Conservation (phyloP, 2,797 vertebrate species). For the Sebastes melanostomus region DNA sequence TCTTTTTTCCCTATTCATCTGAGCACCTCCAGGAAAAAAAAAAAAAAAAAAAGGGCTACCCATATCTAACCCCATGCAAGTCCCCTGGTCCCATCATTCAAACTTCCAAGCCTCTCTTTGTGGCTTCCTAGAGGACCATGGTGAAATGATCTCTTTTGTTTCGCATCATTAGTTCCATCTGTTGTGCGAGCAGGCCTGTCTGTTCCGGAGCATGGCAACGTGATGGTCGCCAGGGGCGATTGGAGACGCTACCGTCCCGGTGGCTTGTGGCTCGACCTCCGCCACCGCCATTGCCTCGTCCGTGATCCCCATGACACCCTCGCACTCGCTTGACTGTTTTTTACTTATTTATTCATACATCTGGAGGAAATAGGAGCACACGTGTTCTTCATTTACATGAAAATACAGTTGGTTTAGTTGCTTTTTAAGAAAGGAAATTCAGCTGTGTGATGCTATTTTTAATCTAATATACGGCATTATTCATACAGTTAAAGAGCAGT, state of each 20-base stretch:
- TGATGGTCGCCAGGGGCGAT: constrained; percentile 84
- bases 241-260: constrained; percentile 74
- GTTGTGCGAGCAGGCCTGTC: constrained; percentile 83
- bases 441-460: neutral
- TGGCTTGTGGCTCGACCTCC: constrained; percentile 79
- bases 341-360: constrained; percentile 76
- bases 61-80: constrained; percentile 72
- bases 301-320: constrained; percentile 65
- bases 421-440: constrained; percentile 9
- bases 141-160: constrained; percentile 90
- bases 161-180: constrained; percentile 93
- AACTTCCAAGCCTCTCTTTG: constrained; percentile 81
- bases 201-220: constrained; percentile 82
- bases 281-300: constrained; percentile 56
- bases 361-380: constrained; percentile 29
- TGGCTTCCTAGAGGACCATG: constrained; percentile 82
- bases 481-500: neutral
- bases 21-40: constrained; percentile 56
- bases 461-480: neutral
- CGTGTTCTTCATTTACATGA: constrained; percentile 19
- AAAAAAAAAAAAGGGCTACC: constrained; percentile 54
- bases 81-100: constrained; percentile 82
- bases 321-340: constrained; percentile 56
- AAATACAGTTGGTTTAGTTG: constrained; percentile 20
- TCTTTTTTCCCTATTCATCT: constrained; percentile 63